These are phyloP conservation scores for Lacerta bilineata DNA, from an alignment of 2,797 vertebrate species.

Conservation along the genomic window DNA sequence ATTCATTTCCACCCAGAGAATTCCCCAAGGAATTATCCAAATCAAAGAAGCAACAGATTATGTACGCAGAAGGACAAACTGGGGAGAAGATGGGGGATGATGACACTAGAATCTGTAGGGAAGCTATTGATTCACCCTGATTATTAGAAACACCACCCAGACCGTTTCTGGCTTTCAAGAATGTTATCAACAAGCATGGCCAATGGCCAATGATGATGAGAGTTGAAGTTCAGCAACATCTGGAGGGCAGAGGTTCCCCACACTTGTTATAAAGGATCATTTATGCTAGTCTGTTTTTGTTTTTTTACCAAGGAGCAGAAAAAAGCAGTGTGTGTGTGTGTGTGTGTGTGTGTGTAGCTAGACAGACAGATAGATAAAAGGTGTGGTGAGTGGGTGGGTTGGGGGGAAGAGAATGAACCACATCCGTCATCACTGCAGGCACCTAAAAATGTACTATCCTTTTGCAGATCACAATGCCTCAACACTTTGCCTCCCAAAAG, in stretches of 20 bases:
- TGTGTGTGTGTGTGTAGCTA: too few species aligned
- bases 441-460: constrained; percentile 65
- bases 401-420: constrained; percentile 66
- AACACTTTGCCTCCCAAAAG: constrained; percentile 65
- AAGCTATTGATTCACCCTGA: background rate
- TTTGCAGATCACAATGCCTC: constrained; percentile 63
- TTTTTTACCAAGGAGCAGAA: background rate
- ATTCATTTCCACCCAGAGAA: background rate
- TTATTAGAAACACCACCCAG: background rate
- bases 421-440: constrained; percentile 62
- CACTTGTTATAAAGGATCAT: too few species aligned
- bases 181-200: background rate
- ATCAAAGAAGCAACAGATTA: background rate
- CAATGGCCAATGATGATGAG: too few species aligned
- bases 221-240: too few species aligned
- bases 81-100: background rate
- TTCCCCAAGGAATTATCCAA: background rate
- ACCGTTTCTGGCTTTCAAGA: background rate
- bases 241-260: too few species aligned
- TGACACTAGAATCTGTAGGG: background rate
- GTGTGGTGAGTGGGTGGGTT: too few species aligned
- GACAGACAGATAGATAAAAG: too few species aligned
- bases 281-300: too few species aligned
- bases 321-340: background rate
- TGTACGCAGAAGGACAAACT: background rate